Evolutionary conservation across 2,113 vertebrate species (phyloP).

Genomic region (Stegostoma tigrinum): DNA sequence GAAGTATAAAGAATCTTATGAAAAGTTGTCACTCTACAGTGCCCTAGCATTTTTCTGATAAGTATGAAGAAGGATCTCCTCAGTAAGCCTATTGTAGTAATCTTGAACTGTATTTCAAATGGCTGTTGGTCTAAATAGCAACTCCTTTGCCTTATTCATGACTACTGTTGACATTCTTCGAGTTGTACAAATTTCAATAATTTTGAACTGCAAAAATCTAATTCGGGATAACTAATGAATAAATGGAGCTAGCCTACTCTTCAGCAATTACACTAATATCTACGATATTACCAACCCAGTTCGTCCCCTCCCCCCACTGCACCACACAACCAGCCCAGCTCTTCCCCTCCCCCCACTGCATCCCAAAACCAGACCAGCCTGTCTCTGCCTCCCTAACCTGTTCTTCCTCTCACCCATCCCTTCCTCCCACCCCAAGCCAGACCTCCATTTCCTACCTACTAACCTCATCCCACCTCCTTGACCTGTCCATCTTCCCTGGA

Average conservation of each 20-base stretch:
- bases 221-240: background rate
- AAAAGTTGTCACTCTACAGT: background rate
- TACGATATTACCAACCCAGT: no score
- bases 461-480: no score
- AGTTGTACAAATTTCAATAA: background rate
- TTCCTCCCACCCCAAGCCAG: no score
- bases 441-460: no score
- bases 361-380: no score
- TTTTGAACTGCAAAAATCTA: background rate
- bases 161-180: background rate
- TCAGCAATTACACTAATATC: background rate
- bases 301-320: no score
- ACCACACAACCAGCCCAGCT: no score
- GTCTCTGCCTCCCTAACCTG: no score
- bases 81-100: background rate
- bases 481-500: no score
- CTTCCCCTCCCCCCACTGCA: no score
- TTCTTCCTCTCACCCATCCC: no score
- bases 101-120: background rate
- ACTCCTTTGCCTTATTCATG: background rate
- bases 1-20: background rate
- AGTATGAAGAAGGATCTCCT: background rate
- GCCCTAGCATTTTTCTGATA: background rate
- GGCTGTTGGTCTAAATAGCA: background rate
- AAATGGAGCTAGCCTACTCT: background rate